These are phyloP conservation scores for Cybosia mesomella DNA, from an alignment of 2,888 invertebrate species.

Conservation along the genomic window DNA sequence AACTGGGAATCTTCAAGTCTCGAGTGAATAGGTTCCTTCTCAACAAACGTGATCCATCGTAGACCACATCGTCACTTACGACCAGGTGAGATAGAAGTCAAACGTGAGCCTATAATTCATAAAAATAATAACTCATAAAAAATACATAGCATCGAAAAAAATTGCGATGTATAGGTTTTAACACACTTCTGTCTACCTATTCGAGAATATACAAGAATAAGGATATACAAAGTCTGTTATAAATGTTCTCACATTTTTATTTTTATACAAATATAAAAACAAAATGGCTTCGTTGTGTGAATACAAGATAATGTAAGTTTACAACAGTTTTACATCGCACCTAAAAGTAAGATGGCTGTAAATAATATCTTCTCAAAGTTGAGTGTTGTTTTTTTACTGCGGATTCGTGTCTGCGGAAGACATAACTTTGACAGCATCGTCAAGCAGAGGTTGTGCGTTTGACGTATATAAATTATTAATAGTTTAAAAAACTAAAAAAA, in stretches of 20 bases:
- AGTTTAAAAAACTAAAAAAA: neutral
- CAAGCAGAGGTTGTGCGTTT: neutral
- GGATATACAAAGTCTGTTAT: too few species aligned
- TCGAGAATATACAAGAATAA: too few species aligned
- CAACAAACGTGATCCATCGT: too few species aligned
- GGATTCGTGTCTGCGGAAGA: neutral
- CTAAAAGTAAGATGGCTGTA: slow-evolving; percentile 38
- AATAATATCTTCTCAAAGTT: slow-evolving; percentile 23
- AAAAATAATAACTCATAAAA: too few species aligned
- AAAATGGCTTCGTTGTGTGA: slow-evolving; percentile 44
- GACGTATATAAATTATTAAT: neutral
- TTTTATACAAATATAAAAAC: slow-evolving; percentile 35
- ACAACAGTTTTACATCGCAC: slow-evolving; percentile 44
- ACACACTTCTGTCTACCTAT: too few species aligned
- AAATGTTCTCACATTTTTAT: neutral
- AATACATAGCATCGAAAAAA: too few species aligned
- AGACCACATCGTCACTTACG: too few species aligned
- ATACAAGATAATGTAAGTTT: slow-evolving; percentile 34
- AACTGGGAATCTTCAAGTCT: too few species aligned
- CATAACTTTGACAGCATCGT: neutral
- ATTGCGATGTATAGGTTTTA: too few species aligned
- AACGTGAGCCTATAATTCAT: too few species aligned
- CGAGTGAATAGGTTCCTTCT: too few species aligned
- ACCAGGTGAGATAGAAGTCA: too few species aligned
- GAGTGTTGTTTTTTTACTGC: slow-evolving; percentile 5